These are phyloP conservation scores for Cyanoderma ruficeps DNA, from an alignment of 2,113 vertebrate genomes.

Conservation along the genomic window DNA sequence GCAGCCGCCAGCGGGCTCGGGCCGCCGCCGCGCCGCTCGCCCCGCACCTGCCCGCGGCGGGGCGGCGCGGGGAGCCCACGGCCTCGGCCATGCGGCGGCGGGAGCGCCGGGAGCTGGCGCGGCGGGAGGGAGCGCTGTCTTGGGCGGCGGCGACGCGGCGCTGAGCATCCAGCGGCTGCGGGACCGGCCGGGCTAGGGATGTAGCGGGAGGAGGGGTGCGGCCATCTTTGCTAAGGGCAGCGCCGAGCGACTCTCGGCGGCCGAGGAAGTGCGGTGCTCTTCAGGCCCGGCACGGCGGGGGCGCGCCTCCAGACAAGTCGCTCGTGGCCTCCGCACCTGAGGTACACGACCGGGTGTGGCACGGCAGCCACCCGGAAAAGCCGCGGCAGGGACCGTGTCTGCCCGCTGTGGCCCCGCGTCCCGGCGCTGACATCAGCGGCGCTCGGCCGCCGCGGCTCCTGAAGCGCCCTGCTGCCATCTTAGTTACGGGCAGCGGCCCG, in stretches of 20 bases:
- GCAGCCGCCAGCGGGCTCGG: too few relatives aligned
- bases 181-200: background rate
- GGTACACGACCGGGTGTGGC: background rate
- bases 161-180: background rate
- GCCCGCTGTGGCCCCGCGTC: background rate
- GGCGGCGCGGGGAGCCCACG: background rate
- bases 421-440: background rate
- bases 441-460: background rate
- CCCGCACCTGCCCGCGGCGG: background rate
- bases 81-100: background rate
- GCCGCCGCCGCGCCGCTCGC: background rate
- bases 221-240: constrained; percentile 53
- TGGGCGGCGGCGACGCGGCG: background rate
- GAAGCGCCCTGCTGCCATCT: background rate
- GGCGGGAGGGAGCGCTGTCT: background rate
- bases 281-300: background rate
- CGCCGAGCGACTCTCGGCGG: too few relatives aligned
- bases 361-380: background rate
- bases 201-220: background rate
- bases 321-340: fast-evolving
- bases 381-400: fast-evolving
- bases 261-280: too few relatives aligned
- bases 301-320: fast-evolving
- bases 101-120: background rate
- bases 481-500: background rate